Evolutionary conservation across 2,888 invertebrate species (phyloP).

Genomic region (Patella pellucida): DNA sequence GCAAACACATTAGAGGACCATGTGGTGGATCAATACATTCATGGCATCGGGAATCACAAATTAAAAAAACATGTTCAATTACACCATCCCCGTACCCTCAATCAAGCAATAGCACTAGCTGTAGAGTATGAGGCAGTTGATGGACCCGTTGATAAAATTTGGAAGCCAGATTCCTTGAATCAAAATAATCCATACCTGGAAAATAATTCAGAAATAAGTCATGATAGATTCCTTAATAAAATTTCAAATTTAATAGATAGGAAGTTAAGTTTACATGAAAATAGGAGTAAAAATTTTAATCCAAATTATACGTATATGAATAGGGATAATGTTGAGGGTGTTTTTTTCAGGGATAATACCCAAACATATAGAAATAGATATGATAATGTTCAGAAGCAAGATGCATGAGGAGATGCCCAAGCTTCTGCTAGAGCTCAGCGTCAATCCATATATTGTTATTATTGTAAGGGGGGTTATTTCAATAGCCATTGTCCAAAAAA

Average conservation of each 20-base stretch:
- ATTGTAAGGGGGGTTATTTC: background rate
- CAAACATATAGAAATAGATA: background rate
- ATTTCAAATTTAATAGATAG: too few relatives aligned
- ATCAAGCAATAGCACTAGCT: background rate
- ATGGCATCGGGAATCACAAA: conserved; percentile 6
- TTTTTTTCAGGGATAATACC: background rate
- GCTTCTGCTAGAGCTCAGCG: background rate
- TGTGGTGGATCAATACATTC: background rate
- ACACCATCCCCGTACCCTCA: too few relatives aligned
- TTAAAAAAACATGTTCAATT: background rate
- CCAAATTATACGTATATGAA: background rate
- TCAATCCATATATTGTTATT: background rate
- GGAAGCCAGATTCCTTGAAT: too few relatives aligned
- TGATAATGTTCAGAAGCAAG: background rate
- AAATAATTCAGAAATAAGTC: too few relatives aligned
- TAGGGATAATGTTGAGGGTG: too few relatives aligned
- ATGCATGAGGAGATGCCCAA: background rate
- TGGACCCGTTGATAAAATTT: background rate
- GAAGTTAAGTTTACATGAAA: too few relatives aligned
- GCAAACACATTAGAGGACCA: background rate
- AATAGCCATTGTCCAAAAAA: background rate
- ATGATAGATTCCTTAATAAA: too few relatives aligned
- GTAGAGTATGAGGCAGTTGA: background rate
- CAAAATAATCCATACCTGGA: too few relatives aligned
- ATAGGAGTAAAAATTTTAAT: background rate